Conservation (phyloP, 2,797 vertebrate species). For the Thalassophryne amazonica region DNA sequence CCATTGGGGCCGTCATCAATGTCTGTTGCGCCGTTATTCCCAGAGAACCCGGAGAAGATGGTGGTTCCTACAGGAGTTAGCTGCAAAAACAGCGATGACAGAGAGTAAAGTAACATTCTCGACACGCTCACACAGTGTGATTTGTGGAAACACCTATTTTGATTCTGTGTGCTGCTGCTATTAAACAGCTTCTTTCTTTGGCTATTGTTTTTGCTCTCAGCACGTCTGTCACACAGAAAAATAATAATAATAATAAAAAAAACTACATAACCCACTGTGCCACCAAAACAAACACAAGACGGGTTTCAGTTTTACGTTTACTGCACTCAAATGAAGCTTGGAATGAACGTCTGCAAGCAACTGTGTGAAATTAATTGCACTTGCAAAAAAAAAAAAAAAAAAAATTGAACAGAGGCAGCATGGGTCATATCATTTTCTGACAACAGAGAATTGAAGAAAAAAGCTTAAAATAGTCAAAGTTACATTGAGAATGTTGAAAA, state of each 20-base stretch:
- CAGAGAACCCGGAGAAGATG: conserved; percentile 92
- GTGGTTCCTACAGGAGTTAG: conserved; percentile 96
- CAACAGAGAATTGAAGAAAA: no score
- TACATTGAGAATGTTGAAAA: no score
- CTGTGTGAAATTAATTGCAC: conserved; percentile 15
- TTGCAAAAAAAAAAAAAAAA: neutral
- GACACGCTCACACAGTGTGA: neutral
- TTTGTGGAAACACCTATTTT: conserved; percentile 18
- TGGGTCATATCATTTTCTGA: neutral
- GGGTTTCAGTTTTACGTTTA: conserved; percentile 27
- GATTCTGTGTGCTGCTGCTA: neutral
- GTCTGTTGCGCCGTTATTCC: conserved; percentile 91
- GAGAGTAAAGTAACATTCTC: neutral
- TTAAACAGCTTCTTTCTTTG: neutral
- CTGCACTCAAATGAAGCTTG: conserved; percentile 26
- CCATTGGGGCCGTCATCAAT: conserved; percentile 97
- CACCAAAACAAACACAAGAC: conserved; percentile 27
- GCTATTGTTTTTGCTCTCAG: neutral
- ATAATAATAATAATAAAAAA: conserved; percentile 17
- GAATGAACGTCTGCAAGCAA: conserved; percentile 15
- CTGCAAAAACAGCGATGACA: conserved; percentile 73
- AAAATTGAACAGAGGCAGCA: conserved; percentile 10
- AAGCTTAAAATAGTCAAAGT: no score
- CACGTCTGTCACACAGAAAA: conserved; percentile 9
- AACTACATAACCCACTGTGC: conserved; percentile 15